Conservation (phyloP, 1,140 invertebrate species). For the Dendroctonus ponderosae region DNA sequence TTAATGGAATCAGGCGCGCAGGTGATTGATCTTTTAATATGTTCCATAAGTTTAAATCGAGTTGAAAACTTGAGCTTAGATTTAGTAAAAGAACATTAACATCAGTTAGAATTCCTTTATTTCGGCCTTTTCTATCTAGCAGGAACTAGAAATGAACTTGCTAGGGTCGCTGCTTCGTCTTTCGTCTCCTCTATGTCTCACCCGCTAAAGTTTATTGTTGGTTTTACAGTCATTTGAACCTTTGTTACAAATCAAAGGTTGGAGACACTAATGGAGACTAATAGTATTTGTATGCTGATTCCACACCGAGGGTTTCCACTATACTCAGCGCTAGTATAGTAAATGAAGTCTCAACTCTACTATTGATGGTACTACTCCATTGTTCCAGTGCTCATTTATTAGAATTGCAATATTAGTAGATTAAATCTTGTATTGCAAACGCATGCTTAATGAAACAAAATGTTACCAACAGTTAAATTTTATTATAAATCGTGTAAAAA, state of each 20-base stretch:
- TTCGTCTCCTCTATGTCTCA: constrained; percentile 18
- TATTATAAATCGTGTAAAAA: no score
- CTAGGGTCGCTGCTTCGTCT: constrained; percentile 34
- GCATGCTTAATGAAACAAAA: no score
- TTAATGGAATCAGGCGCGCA: not conserved
- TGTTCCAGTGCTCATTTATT: constrained; percentile 38
- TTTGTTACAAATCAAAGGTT: constrained; percentile 46
- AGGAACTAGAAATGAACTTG: not conserved
- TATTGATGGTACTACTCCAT: constrained; percentile 37
- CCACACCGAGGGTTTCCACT: constrained; percentile 42
- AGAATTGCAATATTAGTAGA: constrained; percentile 30
- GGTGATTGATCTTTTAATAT: not conserved
- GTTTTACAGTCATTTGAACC: constrained; percentile 43
- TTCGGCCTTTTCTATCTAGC: not conserved
- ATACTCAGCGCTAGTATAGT: constrained; percentile 38
- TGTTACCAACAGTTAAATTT: no score
- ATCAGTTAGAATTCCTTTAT: not conserved
- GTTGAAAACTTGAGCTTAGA: not conserved
- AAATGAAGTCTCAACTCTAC: constrained; percentile 39
- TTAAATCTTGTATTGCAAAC: not conserved
- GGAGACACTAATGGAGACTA: constrained; percentile 47
- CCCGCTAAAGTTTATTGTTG: constrained; percentile 40
- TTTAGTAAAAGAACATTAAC: not conserved
- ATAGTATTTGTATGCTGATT: constrained; percentile 49
- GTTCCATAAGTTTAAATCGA: not conserved